Percentiles rank a stretch among this genome's conserved stretches.
phyloP scores from a whole-genome alignment of 1,140 invertebrate species.

The Campoletis sonorensis region DNA sequence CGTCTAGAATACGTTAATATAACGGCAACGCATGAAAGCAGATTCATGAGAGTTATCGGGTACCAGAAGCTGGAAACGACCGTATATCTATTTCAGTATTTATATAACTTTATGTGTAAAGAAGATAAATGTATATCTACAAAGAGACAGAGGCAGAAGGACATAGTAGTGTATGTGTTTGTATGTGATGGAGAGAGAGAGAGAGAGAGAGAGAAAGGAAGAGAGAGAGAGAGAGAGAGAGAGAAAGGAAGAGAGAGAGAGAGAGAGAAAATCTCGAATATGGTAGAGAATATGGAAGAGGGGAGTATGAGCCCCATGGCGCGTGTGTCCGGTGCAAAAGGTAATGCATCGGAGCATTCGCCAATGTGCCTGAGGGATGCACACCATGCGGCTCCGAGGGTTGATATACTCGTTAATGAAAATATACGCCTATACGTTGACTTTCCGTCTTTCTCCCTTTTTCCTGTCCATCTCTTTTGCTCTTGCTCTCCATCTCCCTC shows the following conservation, averaged over 20 bases:
- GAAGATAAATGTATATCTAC: background rate
- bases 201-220: slow-evolving; percentile 6
- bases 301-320: slow-evolving; percentile 54
- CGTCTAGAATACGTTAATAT: background rate
- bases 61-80: slow-evolving; percentile 34
- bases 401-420: slow-evolving; percentile 67
- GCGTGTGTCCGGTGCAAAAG: slow-evolving; percentile 57
- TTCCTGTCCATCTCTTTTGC: no score
- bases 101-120: no score
- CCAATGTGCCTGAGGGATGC: slow-evolving; percentile 60
- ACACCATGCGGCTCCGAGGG: slow-evolving; percentile 52
- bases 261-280: background rate
- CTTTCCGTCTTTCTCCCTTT: slow-evolving; percentile 52
- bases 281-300: slow-evolving; percentile 22
- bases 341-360: slow-evolving; percentile 52
- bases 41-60: background rate
- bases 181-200: background rate
- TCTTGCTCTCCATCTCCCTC: no score
- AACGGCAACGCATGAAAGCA: slow-evolving; percentile 14
- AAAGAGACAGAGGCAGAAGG: background rate
- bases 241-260: background rate
- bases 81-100: background rate
- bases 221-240: background rate
- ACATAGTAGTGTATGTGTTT: no score
- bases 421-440: slow-evolving; percentile 63